phyloP scores from a whole-genome alignment of 2,888 invertebrate species.

The Drosophila anomelani region DNA sequence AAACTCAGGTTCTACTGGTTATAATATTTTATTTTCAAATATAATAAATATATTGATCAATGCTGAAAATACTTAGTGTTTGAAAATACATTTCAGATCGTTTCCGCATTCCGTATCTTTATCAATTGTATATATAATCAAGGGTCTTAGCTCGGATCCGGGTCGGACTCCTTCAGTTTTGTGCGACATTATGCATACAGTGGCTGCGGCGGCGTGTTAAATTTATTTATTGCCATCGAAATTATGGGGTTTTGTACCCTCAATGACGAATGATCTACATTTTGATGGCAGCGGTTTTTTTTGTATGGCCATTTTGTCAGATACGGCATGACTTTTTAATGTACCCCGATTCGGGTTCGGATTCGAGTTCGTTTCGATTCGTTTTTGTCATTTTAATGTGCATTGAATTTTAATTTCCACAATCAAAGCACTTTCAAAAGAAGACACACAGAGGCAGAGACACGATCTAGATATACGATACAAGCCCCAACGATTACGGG shows the following conservation, averaged over 20 bases:
- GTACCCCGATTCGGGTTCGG: slow-evolving; percentile 46
- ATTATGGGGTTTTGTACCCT: slow-evolving; percentile 70
- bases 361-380: slow-evolving; percentile 52
- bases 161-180: slow-evolving; percentile 24
- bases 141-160: not conserved
- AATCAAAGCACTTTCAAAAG: slow-evolving; percentile 65
- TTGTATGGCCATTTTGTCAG: slow-evolving; percentile 40
- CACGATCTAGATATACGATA: slow-evolving; percentile 43
- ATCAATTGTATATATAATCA: slow-evolving; percentile 1
- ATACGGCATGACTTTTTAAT: slow-evolving; percentile 70
- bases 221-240: slow-evolving; percentile 72
- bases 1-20: not conserved
- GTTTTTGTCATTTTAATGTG: slow-evolving; percentile 76
- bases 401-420: slow-evolving; percentile 72
- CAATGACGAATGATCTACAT: slow-evolving; percentile 77
- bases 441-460: slow-evolving; percentile 10
- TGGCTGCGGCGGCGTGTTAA: slow-evolving; percentile 65
- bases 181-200: slow-evolving; percentile 44
- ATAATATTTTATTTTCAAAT: too few relatives aligned
- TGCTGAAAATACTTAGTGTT: not conserved
- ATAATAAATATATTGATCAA: not conserved
- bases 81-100: not conserved
- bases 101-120: slow-evolving; percentile 4
- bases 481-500: slow-evolving; percentile 43
- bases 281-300: slow-evolving; percentile 59